A percentile compares a stretch with the other conserved stretches of the same genome.
Evolutionary conservation across 2,888 invertebrate species (phyloP).

Genomic region (Seira ritae): DNA sequence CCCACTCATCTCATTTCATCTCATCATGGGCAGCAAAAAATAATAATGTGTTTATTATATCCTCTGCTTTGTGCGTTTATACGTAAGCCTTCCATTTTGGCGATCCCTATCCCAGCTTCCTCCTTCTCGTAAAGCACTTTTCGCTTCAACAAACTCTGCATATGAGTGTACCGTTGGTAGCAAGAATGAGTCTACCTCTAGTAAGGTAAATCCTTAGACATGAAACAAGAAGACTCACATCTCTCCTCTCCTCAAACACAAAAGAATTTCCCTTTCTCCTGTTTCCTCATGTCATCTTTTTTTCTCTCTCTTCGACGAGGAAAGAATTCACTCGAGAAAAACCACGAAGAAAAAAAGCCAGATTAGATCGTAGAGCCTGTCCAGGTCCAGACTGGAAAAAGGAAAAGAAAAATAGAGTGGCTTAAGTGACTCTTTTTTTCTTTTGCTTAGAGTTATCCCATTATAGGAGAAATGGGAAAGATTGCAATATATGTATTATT

Average conservation of each 20-base stretch:
- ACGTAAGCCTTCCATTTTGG: too few species aligned
- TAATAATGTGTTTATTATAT: too few species aligned
- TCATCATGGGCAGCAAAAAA: too few species aligned
- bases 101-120: too few species aligned
- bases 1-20: too few species aligned
- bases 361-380: not conserved
- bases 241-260: not conserved
- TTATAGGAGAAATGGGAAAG: not conserved
- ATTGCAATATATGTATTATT: too few species aligned
- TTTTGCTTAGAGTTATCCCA: not conserved
- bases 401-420: not conserved
- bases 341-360: constrained; percentile 1
- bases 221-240: not conserved
- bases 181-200: too few species aligned
- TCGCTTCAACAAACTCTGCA: too few species aligned
- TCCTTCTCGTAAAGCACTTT: too few species aligned
- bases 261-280: not conserved
- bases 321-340: constrained; percentile 4
- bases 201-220: too few species aligned
- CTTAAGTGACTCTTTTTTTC: not conserved
- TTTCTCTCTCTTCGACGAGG: not conserved
- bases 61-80: too few species aligned
- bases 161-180: too few species aligned
- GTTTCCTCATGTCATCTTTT: not conserved
- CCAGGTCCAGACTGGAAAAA: not conserved